phyloP scores from a whole-genome alignment of 2,113 vertebrate genomes.

The Gallinago media region DNA sequence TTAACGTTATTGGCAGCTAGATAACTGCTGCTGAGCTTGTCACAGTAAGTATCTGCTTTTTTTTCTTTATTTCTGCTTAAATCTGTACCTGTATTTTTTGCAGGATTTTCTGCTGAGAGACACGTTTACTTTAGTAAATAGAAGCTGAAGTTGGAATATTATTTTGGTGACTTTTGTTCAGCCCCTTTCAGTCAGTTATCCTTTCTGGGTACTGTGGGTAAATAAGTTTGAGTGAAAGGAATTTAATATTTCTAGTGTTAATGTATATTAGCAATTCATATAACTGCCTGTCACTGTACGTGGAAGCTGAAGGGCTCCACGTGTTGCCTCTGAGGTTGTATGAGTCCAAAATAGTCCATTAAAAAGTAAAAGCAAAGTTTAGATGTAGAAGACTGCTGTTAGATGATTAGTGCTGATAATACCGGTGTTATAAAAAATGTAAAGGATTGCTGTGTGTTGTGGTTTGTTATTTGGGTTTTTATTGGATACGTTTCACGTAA shows the following conservation, averaged over 20 bases:
- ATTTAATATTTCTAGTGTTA: neutral
- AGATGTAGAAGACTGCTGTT: accelerated
- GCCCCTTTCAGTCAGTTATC: neutral
- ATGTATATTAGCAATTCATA: neutral
- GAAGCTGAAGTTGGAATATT: neutral
- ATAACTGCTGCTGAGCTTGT: accelerated
- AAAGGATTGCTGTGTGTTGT: accelerated
- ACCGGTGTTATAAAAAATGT: neutral
- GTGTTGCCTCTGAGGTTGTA: accelerated
- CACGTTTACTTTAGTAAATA: neutral
- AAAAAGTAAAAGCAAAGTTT: neutral
- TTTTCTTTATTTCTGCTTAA: neutral
- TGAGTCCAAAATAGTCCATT: neutral
- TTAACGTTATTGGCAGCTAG: accelerated
- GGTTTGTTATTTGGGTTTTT: neutral
- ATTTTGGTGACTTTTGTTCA: neutral
- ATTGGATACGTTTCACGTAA: accelerated
- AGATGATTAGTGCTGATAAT: neutral
- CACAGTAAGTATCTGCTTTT: accelerated
- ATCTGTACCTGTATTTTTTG: neutral
- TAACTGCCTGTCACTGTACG: accelerated
- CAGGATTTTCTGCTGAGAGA: neutral
- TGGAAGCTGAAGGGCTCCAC: accelerated
- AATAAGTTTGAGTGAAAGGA: neutral
- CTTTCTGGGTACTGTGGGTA: neutral